Evolutionary conservation across 2,797 vertebrate genomes (phyloP).

Genomic region (Catamblyrhynchus diadema): DNA sequence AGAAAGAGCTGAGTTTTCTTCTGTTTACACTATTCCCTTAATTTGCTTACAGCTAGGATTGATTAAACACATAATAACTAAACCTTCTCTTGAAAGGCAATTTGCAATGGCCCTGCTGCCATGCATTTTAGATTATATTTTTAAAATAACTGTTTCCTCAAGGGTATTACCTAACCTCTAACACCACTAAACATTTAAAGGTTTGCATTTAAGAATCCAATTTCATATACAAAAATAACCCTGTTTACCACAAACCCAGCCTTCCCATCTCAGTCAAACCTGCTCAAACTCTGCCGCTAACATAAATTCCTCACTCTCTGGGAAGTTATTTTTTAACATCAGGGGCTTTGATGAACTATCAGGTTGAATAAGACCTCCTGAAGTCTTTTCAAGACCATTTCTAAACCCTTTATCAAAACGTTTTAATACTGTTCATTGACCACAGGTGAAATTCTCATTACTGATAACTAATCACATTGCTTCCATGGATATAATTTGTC

Average conservation of each 20-base stretch:
- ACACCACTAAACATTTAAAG: background rate
- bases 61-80: conserved; percentile 67
- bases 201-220: conserved; percentile 23
- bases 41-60: conserved; percentile 54
- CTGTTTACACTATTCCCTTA: conserved; percentile 13
- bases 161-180: conserved; percentile 39
- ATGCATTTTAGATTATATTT: conserved; percentile 57
- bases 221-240: background rate
- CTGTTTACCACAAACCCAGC: background rate
- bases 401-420: background rate
- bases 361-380: background rate
- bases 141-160: conserved; percentile 44
- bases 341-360: background rate
- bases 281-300: conserved; percentile 1
- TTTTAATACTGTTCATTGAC: background rate
- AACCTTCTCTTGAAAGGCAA: conserved; percentile 41
- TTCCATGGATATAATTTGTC: background rate
- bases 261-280: background rate
- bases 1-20: background rate
- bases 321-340: background rate
- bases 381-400: background rate
- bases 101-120: conserved; percentile 41
- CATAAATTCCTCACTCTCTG: background rate
- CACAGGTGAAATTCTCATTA: background rate
- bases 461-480: background rate